phyloP scores from a whole-genome alignment of 1,140 invertebrate genomes.

The Sinella curviseta region DNA sequence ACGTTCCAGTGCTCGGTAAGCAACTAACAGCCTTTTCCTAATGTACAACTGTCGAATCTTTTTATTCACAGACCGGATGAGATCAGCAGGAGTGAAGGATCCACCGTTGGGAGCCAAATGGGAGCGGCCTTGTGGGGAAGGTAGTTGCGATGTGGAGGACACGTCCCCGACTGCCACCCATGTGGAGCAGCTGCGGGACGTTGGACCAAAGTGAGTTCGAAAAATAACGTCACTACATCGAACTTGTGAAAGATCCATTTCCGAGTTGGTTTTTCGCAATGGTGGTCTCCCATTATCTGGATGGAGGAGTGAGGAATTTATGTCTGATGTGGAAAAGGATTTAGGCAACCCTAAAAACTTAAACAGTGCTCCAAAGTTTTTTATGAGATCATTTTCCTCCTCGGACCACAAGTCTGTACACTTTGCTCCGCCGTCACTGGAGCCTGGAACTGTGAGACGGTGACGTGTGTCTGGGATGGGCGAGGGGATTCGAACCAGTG shows the following conservation, averaged over 20 bases:
- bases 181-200: constrained; percentile 78
- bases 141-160: constrained; percentile 69
- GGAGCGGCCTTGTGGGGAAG: constrained; percentile 68
- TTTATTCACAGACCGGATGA: constrained; percentile 77
- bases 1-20: constrained; percentile 76
- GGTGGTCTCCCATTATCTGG: constrained; percentile 54
- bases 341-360: constrained; percentile 76
- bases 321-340: constrained; percentile 78
- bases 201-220: constrained; percentile 64
- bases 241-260: constrained; percentile 44
- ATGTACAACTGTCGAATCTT: constrained; percentile 77
- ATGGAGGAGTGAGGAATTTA: constrained; percentile 55
- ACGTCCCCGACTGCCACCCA: constrained; percentile 80
- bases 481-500: constrained; percentile 71
- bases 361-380: constrained; percentile 73
- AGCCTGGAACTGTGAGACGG: constrained; percentile 54
- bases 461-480: constrained; percentile 58
- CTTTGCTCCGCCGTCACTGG: constrained; percentile 38
- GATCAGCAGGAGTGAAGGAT: constrained; percentile 69
- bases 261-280: constrained; percentile 69
- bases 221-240: constrained; percentile 62
- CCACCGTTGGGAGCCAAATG: constrained; percentile 44
- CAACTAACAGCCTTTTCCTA: constrained; percentile 70
- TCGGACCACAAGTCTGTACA: constrained; percentile 54
- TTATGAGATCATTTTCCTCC: constrained; percentile 74